Evolutionary conservation across 2,113 vertebrate species (phyloP), one percentile per base, ranked within the genome.

Genomic region (Hystrix brachyura): DNA sequence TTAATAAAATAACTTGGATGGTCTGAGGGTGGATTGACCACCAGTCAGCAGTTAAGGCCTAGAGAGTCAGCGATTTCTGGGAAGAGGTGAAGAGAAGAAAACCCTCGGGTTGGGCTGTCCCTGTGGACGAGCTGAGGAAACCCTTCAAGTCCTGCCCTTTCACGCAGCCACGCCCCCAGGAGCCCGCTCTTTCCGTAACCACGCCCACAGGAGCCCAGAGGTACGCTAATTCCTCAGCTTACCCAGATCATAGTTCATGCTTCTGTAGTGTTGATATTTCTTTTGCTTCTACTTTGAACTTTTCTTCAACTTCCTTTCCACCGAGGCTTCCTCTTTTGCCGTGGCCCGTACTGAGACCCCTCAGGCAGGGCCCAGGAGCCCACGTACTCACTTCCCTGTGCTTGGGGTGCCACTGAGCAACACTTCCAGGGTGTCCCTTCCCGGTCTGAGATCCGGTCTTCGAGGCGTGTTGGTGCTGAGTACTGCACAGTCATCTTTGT

Each of bases 241-340:
- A 0, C 74, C 21, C 1, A 0, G 11, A 69, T 23, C 83, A 32
- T 1, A 65, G 57, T 32, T 74, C 46, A 78, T 5, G 5, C 27
- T 38, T 29, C 60, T 19, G 2, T 0, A 1, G 11, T 32, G 14
- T 4, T 43, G 43, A 67, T 74, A 21, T 72, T 53, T 78, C 34
- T 80, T 95, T 84, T 69, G 87, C n/a, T 96, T 95, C 53, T 14
- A 8, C 32, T 91, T 59, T 80, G 62, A 32, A 74, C 32, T 4
- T 34, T 78, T 87, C 32, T 15, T 72, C 81, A 85, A 92, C 43
- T 76, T 91, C 84, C 46, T 81, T 92, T 88, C 78, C 64, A 32
- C 23, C 29, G 23, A 14, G 59, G n/a, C n/a, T 0, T 29, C 21
- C 0, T 0, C 1, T 0, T 91, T 34, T 18, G 0, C 15, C 46